phyloP scores from a whole-genome alignment of 2,797 vertebrate species.

The Pteropus rufus region DNA sequence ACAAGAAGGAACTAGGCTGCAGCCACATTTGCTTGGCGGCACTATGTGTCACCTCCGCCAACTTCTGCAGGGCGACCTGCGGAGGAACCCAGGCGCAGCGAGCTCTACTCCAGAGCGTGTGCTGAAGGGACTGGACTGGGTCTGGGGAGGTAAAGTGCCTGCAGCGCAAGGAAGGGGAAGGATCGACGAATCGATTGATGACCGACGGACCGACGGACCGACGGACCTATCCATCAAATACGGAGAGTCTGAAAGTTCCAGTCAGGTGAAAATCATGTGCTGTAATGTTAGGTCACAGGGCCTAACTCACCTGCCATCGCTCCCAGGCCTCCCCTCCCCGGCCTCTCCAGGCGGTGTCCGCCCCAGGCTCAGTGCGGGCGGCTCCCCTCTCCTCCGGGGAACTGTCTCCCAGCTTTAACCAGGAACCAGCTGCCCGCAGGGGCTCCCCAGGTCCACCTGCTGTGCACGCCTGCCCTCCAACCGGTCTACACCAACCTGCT shows the following conservation, averaged over 20 bases:
- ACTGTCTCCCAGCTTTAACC: not conserved
- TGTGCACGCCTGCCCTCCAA: too few species aligned
- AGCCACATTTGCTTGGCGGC: not conserved
- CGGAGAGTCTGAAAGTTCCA: not conserved
- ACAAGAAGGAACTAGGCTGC: not conserved
- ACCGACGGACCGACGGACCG: too few species aligned
- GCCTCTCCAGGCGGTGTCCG: fast-evolving
- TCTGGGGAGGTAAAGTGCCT: not conserved
- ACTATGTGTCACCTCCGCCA: not conserved
- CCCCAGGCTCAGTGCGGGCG: not conserved
- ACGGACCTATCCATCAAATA: too few species aligned
- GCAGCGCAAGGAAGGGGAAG: too few species aligned
- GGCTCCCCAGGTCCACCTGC: too few species aligned
- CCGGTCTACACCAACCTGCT: too few species aligned
- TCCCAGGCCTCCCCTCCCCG: not conserved
- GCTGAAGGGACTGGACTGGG: too few species aligned
- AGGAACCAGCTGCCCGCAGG: not conserved
- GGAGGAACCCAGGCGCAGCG: fast-evolving
- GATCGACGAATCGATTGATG: too few species aligned
- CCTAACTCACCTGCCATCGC: not conserved
- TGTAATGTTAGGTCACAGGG: too few species aligned
- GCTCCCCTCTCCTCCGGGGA: not conserved
- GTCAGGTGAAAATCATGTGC: not conserved
- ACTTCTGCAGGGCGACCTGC: not conserved
- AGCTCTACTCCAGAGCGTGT: not conserved